Percentiles rank a stretch among this genome's conserved stretches.
These are phyloP conservation scores for Phortica magna DNA, from an alignment of 2,888 invertebrate genomes.

Conservation along the genomic window DNA sequence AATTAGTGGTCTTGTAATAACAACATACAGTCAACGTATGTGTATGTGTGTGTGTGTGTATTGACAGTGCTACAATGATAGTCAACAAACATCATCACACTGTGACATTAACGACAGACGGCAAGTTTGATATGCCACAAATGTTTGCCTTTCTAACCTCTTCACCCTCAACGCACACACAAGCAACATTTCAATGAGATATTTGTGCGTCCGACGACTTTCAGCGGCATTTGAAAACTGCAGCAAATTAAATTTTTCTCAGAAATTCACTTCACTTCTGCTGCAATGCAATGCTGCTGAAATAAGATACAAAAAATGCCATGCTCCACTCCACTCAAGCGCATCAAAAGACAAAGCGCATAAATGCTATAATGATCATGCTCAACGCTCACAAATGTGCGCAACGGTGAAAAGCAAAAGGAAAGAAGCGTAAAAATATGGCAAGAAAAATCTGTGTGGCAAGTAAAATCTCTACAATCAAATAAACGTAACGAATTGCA, in stretches of 20 bases:
- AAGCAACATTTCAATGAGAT: neutral
- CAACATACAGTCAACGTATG: constrained; percentile 44
- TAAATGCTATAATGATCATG: neutral
- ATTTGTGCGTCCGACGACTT: neutral
- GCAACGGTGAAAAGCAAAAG: neutral
- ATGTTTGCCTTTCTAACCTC: neutral
- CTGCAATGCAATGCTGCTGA: neutral
- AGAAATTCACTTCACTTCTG: constrained; percentile 4
- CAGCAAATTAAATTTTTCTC: constrained; percentile 30
- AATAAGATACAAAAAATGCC: constrained; percentile 12
- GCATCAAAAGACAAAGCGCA: neutral
- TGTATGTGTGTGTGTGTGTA: constrained; percentile 9
- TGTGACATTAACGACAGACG: neutral
- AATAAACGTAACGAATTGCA: constrained; percentile 58
- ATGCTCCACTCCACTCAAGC: neutral
- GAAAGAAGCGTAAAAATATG: neutral
- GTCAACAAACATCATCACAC: neutral
- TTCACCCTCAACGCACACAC: neutral
- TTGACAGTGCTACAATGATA: neutral
- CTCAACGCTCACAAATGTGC: neutral
- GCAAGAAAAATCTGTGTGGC: neutral
- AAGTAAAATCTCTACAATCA: constrained; percentile 31
- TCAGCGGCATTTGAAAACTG: constrained; percentile 4
- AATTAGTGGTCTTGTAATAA: constrained; percentile 63
- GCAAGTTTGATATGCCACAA: constrained; percentile 34